Evolutionary conservation across 2,888 invertebrate species (phyloP), one percentile per base, ranked within the genome.

Genomic region (Leptopilina syphax): DNA sequence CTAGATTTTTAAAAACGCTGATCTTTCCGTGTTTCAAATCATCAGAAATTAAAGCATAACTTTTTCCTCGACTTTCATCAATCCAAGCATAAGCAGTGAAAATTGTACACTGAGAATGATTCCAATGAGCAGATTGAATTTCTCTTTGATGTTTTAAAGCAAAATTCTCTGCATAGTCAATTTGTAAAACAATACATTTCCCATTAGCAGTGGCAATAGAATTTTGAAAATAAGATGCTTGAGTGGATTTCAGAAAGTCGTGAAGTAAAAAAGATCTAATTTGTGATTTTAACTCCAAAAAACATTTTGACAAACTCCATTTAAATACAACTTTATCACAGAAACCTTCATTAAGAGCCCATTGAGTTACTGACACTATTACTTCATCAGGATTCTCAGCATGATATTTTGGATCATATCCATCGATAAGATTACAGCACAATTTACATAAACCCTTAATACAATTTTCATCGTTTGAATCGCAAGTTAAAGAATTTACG

Each of bases 41-140:
- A 57, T 57, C 57, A 13, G 57, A 57, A 57, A 57, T 4, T 57
- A 57, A 73, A 73, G 73, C 73, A 50, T 73, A 47, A 27, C 73
- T 73, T 73, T 73, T 73, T 54, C 47, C 13, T 73, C 8, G 50
- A 73, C 13, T 50, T 24, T 73, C 57, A 50, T 9, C 50, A 54
- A 73, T 50, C 73, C 73, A 73, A 44, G 73, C 73, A 73, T 73
- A 50, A 13, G 73, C 73, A n/a, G 73, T 73, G 7, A 73, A 73
- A 73, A 73, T 27, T 50, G 73, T 73, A 50, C 54, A 73, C 12
- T 73, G 54, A 50, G 24, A 50, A 13, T 57, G 57, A 73, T 54
- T 73, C 54, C 73, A 73, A 57, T 57, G 57, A 57, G 57, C 57
- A 57, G 57, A 57, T 8, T 44, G 27, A 18, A 47, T 47, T 68